phyloP scores from a whole-genome alignment of 1,140 invertebrate genomes.

The Marisa cornuarietis region DNA sequence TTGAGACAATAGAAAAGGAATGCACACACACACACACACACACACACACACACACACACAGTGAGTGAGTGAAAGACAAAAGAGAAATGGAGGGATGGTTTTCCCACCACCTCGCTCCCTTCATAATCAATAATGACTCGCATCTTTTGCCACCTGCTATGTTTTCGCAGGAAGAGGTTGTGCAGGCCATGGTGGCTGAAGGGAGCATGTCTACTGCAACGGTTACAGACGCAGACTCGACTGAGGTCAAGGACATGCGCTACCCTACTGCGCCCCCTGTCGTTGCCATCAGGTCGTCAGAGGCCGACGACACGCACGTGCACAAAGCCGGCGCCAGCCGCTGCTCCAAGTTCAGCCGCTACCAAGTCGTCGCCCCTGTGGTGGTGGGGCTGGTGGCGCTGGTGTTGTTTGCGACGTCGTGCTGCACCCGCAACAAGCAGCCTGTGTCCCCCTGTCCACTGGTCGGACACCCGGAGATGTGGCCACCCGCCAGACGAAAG shows the following conservation, averaged over 20 bases:
- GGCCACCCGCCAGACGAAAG: background rate
- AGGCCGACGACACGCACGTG: background rate
- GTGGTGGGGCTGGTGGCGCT: constrained; percentile 19
- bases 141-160: background rate
- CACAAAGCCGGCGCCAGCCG: background rate
- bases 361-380: constrained; percentile 17
- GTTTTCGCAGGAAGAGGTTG: background rate
- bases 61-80: background rate
- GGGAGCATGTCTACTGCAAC: background rate
- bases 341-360: constrained; percentile 12
- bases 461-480: background rate
- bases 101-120: too few relatives aligned
- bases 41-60: constrained; percentile 9
- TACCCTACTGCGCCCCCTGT: background rate
- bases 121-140: too few relatives aligned
- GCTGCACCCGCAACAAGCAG: constrained; percentile 12
- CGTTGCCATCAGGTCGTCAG: background rate
- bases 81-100: background rate
- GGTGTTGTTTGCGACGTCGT: constrained; percentile 11
- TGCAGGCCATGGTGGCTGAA: background rate
- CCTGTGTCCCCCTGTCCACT: constrained; percentile 10
- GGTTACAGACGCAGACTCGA: background rate
- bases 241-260: background rate
- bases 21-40: constrained; percentile 8
- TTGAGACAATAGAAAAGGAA: too few relatives aligned